Evolutionary conservation across 2,113 vertebrate species (phyloP).

Genomic region (Tychaedon coryphoeus): DNA sequence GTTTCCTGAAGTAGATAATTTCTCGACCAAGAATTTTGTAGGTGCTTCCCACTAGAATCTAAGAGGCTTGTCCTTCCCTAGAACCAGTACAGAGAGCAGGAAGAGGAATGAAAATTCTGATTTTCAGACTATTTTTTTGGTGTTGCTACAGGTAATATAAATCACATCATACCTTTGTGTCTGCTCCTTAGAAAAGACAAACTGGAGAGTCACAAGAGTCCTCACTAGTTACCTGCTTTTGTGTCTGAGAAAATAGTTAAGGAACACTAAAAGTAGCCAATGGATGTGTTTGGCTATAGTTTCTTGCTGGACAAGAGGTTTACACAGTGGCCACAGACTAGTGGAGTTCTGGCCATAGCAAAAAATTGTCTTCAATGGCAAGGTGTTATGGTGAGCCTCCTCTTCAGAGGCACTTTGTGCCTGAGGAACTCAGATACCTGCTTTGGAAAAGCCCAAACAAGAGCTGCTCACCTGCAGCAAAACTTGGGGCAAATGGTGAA

Average conservation of each 20-base stretch:
- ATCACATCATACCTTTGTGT: background rate
- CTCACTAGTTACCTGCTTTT: background rate
- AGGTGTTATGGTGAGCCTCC: background rate
- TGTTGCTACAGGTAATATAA: background rate
- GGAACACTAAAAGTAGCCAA: background rate
- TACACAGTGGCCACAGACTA: background rate
- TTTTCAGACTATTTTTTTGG: rapidly evolving
- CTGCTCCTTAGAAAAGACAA: background rate
- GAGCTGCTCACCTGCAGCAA: background rate
- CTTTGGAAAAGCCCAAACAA: background rate
- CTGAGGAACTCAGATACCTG: background rate
- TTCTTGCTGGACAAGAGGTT: background rate
- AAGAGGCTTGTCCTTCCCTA: background rate
- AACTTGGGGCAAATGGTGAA: background rate
- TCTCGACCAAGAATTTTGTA: background rate
- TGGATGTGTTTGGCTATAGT: background rate
- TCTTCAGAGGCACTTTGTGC: background rate
- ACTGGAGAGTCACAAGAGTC: background rate
- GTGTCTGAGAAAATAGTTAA: background rate
- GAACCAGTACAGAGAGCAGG: background rate
- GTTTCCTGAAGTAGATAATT: background rate
- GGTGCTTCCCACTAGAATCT: background rate
- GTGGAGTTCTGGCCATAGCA: background rate
- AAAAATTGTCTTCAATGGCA: background rate
- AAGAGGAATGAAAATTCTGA: background rate